Evolutionary conservation across 2,113 vertebrate species (phyloP), one percentile per base, ranked within the genome.

Genomic region (Patagioenas fasciata): DNA sequence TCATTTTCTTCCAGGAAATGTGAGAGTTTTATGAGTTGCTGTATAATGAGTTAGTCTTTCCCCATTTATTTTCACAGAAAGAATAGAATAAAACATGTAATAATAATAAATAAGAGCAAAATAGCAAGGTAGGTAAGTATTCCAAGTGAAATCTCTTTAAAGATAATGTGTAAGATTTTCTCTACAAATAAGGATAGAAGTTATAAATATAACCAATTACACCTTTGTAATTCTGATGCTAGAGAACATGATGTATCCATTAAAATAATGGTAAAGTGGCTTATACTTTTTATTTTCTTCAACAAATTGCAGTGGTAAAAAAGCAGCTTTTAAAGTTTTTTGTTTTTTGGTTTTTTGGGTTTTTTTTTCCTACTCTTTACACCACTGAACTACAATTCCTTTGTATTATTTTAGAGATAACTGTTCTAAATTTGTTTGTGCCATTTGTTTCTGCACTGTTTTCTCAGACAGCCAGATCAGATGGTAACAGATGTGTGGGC

Each of bases 31-130:
- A 95, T 97, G 80, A 92, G 79, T 82, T 50, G 17, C 12, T 75
- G 20, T 91, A 85, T 96, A 97, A 96, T 95, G 88, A 97, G 32
- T 92, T 93, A 89, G 67, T 86, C 80, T 97, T 83, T 95, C 84
- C 85, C 65, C 73, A 90, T 73, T 96, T 97, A 83, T 85, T 96
- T 95, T 90, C 74, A 86, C 75, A 91, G 95, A 89, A 97, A 78
- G 50, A 70, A 57, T 51, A 90, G 83, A 96, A 94, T 91, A 92
- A 96, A 96, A 65, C 48, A 67, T 58, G 60, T 82, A 96, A 93
- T 94, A 96, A 94, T 77, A 92, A 88, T 94, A 97, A 95, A 88
- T 95, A 77, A 91, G 75, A 94, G 66, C n/a, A 96, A 97, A 92
- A 92, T 24, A 89, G 74, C 92, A 93, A 87, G 64, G 64, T 91